Evolutionary conservation across 1,140 invertebrate species (phyloP).

Genomic region (Myzus persicae): DNA sequence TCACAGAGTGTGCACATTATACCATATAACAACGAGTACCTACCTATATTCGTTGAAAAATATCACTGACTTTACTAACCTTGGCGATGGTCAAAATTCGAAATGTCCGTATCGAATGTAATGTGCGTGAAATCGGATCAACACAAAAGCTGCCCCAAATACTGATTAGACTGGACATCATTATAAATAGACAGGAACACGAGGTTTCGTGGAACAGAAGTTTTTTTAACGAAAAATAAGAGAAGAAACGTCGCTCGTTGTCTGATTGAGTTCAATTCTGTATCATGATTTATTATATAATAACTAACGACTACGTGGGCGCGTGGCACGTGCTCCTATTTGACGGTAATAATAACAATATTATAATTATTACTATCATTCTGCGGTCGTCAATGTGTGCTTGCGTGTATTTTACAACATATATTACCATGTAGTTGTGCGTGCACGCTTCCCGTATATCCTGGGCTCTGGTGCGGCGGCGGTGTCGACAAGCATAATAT

Average conservation of each 20-base stretch:
- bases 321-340: neutral
- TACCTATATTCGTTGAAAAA: neutral
- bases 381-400: neutral
- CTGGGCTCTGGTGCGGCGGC: no score
- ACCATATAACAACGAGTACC: neutral
- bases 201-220: neutral
- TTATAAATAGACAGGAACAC: neutral
- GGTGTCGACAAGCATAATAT: neutral
- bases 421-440: neutral
- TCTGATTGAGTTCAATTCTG: neutral
- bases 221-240: neutral
- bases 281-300: neutral
- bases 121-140: neutral
- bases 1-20: neutral
- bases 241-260: neutral
- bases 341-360: neutral
- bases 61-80: no score
- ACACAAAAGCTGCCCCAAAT: neutral
- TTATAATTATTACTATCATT: neutral
- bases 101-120: conserved; percentile 1
- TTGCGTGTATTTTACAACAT: neutral
- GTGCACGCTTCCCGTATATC: neutral
- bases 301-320: neutral
- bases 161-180: neutral
- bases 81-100: neutral